A percentile compares a stretch with the other conserved stretches of the same genome.
Conservation (phyloP, 2,113 vertebrate genomes). For the Rhinolophus ferrumequinum region DNA sequence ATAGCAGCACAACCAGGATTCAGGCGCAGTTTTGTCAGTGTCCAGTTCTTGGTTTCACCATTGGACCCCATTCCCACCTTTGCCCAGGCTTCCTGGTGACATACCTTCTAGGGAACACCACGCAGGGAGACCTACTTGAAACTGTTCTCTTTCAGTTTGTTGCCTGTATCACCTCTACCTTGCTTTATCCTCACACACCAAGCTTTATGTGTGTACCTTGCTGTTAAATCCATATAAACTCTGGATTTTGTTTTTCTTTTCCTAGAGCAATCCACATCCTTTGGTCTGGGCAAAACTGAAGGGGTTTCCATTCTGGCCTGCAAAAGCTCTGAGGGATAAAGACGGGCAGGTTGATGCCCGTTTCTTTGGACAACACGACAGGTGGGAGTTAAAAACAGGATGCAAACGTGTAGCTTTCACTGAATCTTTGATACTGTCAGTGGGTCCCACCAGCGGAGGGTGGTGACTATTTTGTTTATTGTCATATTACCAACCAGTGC, state of each 20-base stretch:
- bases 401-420: background rate
- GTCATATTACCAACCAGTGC: background rate
- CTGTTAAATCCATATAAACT: background rate
- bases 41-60: accelerated
- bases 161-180: background rate
- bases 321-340: conserved; percentile 98
- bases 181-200: accelerated
- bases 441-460: background rate
- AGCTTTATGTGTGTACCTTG: background rate
- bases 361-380: conserved; percentile 99
- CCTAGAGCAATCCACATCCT: conserved; percentile 97
- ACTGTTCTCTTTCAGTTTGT: accelerated
- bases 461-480: background rate
- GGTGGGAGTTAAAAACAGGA: conserved; percentile 85
- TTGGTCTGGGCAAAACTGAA: conserved; percentile 99
- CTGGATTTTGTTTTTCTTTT: conserved; percentile 77
- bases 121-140: background rate
- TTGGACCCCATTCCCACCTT: background rate
- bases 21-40: too few relatives aligned
- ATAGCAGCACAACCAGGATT: background rate
- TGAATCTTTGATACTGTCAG: background rate
- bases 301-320: conserved; percentile 99
- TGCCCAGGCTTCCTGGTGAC: background rate
- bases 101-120: accelerated
- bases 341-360: conserved; percentile 98